Evolutionary conservation across 2,113 vertebrate genomes (phyloP).

Genomic region (Halcyon malimbica): DNA sequence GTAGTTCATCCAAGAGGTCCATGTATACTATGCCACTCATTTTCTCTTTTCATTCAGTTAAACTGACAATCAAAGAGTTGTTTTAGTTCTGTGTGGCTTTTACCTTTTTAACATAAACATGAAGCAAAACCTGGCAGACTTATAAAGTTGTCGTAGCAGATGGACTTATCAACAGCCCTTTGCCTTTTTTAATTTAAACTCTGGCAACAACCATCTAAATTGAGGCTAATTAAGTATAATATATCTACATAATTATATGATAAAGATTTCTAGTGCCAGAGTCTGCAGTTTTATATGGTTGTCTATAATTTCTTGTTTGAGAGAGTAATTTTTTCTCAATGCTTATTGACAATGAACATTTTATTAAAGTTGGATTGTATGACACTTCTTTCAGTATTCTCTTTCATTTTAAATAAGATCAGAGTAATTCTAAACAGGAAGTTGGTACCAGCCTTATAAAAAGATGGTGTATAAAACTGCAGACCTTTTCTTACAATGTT

Average conservation of each 20-base stretch:
- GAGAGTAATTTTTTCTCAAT: constrained; percentile 64
- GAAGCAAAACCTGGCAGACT: neutral
- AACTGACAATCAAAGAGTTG: neutral
- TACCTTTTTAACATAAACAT: neutral
- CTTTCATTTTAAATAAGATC: neutral
- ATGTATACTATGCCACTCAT: neutral
- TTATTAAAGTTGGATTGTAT: constrained; percentile 31
- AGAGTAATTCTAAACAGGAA: constrained; percentile 30
- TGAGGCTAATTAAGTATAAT: constrained; percentile 37
- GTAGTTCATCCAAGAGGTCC: neutral
- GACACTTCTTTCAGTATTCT: constrained; percentile 12
- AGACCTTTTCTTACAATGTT: constrained; percentile 9
- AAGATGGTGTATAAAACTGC: constrained; percentile 31
- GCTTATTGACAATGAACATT: constrained; percentile 58
- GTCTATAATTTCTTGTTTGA: constrained; percentile 67
- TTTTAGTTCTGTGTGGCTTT: neutral
- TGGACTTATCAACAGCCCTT: neutral
- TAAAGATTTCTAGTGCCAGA: constrained; percentile 34
- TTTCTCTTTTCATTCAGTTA: neutral
- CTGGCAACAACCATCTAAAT: constrained; percentile 1
- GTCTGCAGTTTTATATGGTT: neutral
- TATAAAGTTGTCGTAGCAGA: neutral
- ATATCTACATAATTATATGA: constrained; percentile 49
- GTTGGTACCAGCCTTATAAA: constrained; percentile 13
- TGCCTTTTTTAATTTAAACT: constrained; percentile 9